phyloP scores from a whole-genome alignment of 2,113 vertebrate species.

The Misgurnus anguillicaudatus region DNA sequence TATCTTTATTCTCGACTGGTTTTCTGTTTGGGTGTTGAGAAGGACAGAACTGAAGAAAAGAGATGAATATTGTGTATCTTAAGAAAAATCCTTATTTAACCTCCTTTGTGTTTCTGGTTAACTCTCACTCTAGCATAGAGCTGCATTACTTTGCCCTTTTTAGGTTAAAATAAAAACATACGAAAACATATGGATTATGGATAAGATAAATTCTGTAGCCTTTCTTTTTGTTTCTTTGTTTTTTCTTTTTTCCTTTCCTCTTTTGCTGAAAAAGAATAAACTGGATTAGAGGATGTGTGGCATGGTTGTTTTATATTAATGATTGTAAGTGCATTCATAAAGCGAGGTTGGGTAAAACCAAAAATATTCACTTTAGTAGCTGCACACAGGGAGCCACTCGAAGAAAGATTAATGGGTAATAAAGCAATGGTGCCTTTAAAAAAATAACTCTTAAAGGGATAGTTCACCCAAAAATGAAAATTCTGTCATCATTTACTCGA shows the following conservation, averaged over 20 bases:
- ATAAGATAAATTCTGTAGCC: slow-evolving; percentile 78
- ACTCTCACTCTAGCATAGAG: slow-evolving; percentile 91
- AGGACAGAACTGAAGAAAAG: slow-evolving; percentile 57
- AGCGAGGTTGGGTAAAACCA: not conserved
- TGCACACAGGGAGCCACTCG: no score
- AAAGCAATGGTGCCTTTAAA: no score
- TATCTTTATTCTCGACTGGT: slow-evolving; percentile 57
- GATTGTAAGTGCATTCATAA: not conserved
- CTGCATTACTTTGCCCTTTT: slow-evolving; percentile 76
- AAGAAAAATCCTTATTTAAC: slow-evolving; percentile 94
- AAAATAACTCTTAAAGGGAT: no score
- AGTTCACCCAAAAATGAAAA: no score
- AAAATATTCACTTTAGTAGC: no score
- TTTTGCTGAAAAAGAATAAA: slow-evolving; percentile 94
- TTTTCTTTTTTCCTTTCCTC: slow-evolving; percentile 59
- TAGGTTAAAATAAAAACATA: slow-evolving; percentile 89
- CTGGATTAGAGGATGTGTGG: slow-evolving; percentile 80
- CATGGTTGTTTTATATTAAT: slow-evolving; percentile 55
- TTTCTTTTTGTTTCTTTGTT: slow-evolving; percentile 73
- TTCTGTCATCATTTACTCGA: no score
- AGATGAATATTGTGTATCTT: slow-evolving; percentile 89
- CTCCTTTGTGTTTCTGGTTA: slow-evolving; percentile 92
- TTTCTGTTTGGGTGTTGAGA: slow-evolving; percentile 83
- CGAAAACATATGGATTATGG: slow-evolving; percentile 63
- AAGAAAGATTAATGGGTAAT: no score